Base-by-base conservation (phyloP, 2,888 invertebrate genomes). In the Macroteleia sp. region DNA sequence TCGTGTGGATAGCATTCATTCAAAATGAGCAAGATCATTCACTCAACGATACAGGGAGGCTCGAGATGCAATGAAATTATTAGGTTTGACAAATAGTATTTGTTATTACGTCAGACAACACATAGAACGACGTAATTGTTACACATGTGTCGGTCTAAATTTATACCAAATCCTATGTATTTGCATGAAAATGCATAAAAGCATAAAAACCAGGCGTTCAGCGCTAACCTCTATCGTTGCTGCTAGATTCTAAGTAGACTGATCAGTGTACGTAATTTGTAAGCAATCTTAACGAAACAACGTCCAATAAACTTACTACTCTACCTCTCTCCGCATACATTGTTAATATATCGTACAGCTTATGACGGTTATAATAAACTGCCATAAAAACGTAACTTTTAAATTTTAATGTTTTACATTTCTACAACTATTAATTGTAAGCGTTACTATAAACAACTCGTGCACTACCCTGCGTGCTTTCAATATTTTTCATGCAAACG, bases 191-290 rank as follows among this genome's bases (percentile, higher is more conserved):
- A 61, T 67, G 77, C 67, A 32, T 59, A 61, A 67, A 73, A 77
- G 67, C 71, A 14, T 50, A 71, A 48, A 73, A 70, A 54, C 17
- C 73, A 80, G 70, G 76, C 80, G 41, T 57, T 70, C 79, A 77
- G 64, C 73, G 56, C 64, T 79, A 74, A 66, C 73, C 62, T 74
- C 71, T 71, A 77, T 81, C 74, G 44, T 77, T 64, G 62, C 77
- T 64, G 73, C 78, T 78, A 76, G 42, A 44, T 56, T 78, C 69
- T 67, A 75, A 69, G 25, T 46, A 66, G 44, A 41, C n/a, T 66
- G 30, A 41, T 46, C 34, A 61, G 67, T 66, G 61, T n/a, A n/a
- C n/a, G n/a, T 73, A 56, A 64, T 25, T 56, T 20, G 46, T 73
- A 36, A 48, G 62, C 66, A 71, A 59, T 66, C 64, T 57, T 41